Percentiles rank a stretch among this genome's conserved stretches.
These are phyloP conservation scores for Cepaea hortensis DNA, from an alignment of 2,888 invertebrate species.

Conservation along the genomic window DNA sequence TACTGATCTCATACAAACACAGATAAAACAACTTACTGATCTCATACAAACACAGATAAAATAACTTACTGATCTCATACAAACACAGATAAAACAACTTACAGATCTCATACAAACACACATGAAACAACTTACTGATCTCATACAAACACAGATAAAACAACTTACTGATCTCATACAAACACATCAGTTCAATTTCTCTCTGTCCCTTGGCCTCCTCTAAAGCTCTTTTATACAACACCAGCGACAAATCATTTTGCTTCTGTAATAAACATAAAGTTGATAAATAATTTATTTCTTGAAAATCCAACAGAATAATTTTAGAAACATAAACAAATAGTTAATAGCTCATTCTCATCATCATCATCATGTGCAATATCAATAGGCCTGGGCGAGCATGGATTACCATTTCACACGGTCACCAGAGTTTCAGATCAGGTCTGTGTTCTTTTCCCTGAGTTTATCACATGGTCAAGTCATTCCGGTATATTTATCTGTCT, in stretches of 20 bases:
- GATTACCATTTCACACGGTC: too few relatives aligned
- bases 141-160: constrained; percentile 76
- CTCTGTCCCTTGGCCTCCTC: constrained; percentile 80
- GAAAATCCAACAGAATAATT: background rate
- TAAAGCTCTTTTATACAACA: constrained; percentile 80
- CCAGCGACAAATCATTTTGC: constrained; percentile 80
- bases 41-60: constrained; percentile 80
- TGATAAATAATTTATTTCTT: background rate
- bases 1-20: constrained; percentile 80
- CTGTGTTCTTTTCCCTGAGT: too few relatives aligned
- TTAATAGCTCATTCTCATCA: too few relatives aligned
- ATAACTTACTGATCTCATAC: constrained; percentile 79
- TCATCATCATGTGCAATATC: too few relatives aligned
- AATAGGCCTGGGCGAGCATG: too few relatives aligned
- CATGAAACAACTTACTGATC: constrained; percentile 74
- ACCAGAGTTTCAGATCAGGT: too few relatives aligned
- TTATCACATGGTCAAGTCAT: too few relatives aligned
- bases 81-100: constrained; percentile 76
- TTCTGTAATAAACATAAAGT: constrained; percentile 76
- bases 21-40: constrained; percentile 76
- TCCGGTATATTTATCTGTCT: too few relatives aligned
- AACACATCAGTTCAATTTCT: constrained; percentile 81
- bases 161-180: constrained; percentile 79
- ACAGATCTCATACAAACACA: constrained; percentile 81
- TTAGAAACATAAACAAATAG: too few relatives aligned